Evolutionary conservation across 2,888 invertebrate species (phyloP), one percentile per base, ranked within the genome.

Genomic region (Melanargia galathea): DNA sequence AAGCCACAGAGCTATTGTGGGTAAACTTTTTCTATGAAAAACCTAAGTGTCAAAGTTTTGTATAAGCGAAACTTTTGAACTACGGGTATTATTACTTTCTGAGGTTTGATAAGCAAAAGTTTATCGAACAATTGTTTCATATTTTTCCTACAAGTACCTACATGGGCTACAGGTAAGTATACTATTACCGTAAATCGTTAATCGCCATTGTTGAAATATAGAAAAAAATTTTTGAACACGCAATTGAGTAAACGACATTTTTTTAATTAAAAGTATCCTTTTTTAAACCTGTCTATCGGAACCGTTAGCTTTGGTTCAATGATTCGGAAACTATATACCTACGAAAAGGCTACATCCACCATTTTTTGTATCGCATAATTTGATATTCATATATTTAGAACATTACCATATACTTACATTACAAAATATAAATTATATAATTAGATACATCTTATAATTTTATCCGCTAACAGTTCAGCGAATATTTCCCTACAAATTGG

Each of bases 21-120:
- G 7, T 22, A 30, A 60, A 54, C 54, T 60, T 61, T 60, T 48
- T 24, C 33, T 55, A n/a, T 35, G n/a, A 46, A 61, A 51, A n/a
- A n/a, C n/a, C n/a, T n/a, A 55, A 48, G 18, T 10, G 20, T 30
- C 16, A 56, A 43, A 45, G 26, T 26, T 45, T 26, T 18, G n/a
- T n/a, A 45, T 24, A 16, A 26, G 56, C 26, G 43, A 56, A 56
- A 56, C 56, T 56, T 45, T 52, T 30, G 16, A 54, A 54, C 54
- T 56, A 0, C 11, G n/a, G n/a, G n/a, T n/a, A n/a, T n/a, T 26
- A 56, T 30, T n/a, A 56, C 22, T 26, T 49, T 26, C 24, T 24
- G 24, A 38, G n/a, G 18, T 22, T 22, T 38, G 52, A 30, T 16
- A 7, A 33, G 33, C 24, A 48, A 48, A 48, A 48, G 5, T 46